phyloP scores from a whole-genome alignment of 1,140 invertebrate genomes.

The Drosophila paulistorum region DNA sequence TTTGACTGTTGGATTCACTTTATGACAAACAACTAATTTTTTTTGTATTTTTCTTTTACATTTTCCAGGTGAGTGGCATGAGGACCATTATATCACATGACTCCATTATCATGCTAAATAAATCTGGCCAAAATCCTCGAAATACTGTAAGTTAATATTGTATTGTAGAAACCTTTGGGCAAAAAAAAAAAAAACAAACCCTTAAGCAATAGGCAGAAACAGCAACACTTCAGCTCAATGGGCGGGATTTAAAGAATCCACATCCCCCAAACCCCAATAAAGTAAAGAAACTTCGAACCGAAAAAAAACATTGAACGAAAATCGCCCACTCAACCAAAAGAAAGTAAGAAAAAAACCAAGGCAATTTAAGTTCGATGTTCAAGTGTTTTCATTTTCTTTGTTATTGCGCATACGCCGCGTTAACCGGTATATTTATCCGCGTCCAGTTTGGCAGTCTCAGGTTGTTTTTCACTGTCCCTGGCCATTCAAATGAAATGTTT shows the following conservation, averaged over 20 bases:
- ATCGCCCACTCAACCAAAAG: conserved; percentile 62
- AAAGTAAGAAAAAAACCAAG: conserved; percentile 1
- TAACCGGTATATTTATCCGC: conserved; percentile 15
- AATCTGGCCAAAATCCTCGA: conserved; percentile 10
- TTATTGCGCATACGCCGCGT: conserved; percentile 65
- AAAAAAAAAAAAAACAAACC: conserved; percentile 26
- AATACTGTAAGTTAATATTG: conserved; percentile 60
- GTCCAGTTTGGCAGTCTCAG: conserved; percentile 16
- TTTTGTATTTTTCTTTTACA: conserved; percentile 13
- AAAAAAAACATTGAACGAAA: conserved; percentile 41
- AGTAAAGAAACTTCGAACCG: too few species aligned
- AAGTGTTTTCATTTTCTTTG: conserved; percentile 13
- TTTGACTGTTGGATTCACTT: conserved; percentile 3
- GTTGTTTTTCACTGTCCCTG: conserved; percentile 38
- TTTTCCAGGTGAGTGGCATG: conserved; percentile 63
- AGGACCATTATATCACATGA: conserved; percentile 20
- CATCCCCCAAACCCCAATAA: conserved; percentile 11
- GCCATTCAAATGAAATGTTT: conserved; percentile 77
- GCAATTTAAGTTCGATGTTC: conserved; percentile 68
- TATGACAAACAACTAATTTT: conserved; percentile 43
- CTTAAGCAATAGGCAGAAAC: conserved; percentile 22
- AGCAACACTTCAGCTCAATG: conserved; percentile 37
- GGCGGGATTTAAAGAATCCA: conserved; percentile 15
- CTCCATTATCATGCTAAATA: background rate
- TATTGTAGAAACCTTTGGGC: too few species aligned